Percentiles rank a stretch among this genome's conserved stretches.
Conservation (phyloP, 2,888 invertebrate species). For the Chalcis sispes region DNA sequence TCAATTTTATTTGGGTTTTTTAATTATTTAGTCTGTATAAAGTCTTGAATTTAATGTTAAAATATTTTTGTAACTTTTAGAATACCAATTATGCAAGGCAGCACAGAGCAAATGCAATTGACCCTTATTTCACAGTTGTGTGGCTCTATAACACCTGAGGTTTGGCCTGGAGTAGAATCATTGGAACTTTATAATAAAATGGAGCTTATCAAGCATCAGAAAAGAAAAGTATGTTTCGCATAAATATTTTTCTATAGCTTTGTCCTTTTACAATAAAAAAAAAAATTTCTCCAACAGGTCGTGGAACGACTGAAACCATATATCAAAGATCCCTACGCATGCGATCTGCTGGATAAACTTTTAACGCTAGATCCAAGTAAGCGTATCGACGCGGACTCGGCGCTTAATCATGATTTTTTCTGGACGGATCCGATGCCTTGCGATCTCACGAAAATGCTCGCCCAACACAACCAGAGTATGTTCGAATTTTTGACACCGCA, state of each 20-base stretch:
- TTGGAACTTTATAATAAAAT: constrained; percentile 90
- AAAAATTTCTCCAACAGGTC: constrained; percentile 7
- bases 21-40: too few relatives aligned
- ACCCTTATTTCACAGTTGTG: constrained; percentile 94
- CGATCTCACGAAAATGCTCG: constrained; percentile 91
- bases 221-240: constrained; percentile 82
- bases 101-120: constrained; percentile 95
- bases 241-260: constrained; percentile 10
- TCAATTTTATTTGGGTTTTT: too few relatives aligned
- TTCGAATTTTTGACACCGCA: constrained; percentile 89
- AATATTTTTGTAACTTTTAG: constrained; percentile 65
- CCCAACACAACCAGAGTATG: constrained; percentile 92
- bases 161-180: constrained; percentile 93
- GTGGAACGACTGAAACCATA: constrained; percentile 86
- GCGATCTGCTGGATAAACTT: constrained; percentile 92
- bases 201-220: constrained; percentile 89
- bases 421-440: constrained; percentile 97
- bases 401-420: constrained; percentile 96
- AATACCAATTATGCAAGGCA: constrained; percentile 93
- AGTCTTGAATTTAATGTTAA: neutral
- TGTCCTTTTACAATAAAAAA: neutral
- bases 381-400: constrained; percentile 89
- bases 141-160: constrained; percentile 92
- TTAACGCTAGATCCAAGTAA: constrained; percentile 92
- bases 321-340: constrained; percentile 91